A percentile compares a stretch with the other conserved stretches of the same genome.
These are phyloP conservation scores for Climacteris rufus DNA, from an alignment of 2,113 vertebrate genomes.

Conservation along the genomic window DNA sequence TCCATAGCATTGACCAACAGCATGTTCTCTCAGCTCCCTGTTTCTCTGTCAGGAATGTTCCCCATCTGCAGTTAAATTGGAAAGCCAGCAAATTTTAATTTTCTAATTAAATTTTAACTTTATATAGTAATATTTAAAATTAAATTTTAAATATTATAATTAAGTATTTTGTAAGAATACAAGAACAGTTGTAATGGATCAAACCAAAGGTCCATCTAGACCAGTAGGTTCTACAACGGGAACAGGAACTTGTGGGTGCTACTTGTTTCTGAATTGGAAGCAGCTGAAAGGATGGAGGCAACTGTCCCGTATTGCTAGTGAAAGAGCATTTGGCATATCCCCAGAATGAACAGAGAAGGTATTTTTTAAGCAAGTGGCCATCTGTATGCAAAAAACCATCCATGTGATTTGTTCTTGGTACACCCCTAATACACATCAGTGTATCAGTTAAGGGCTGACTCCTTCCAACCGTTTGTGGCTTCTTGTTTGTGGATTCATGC, in stretches of 20 bases:
- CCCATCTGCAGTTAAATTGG: background rate
- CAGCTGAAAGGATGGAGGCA: background rate
- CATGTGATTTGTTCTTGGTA: background rate
- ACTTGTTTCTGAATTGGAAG: background rate
- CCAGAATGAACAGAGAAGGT: background rate
- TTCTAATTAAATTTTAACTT: background rate
- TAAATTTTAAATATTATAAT: background rate
- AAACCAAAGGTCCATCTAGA: background rate
- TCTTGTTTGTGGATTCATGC: slow-evolving; percentile 48
- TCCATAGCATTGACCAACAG: background rate
- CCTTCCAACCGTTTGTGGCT: background rate
- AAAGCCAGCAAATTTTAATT: background rate
- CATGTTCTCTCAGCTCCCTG: background rate
- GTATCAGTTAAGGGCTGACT: background rate
- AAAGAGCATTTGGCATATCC: background rate
- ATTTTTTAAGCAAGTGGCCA: background rate
- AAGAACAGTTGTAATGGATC: background rate
- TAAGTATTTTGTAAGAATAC: background rate
- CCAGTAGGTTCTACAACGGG: background rate
- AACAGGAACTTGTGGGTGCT: background rate
- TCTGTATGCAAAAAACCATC: background rate
- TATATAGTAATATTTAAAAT: background rate
- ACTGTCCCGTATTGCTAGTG: background rate
- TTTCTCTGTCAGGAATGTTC: background rate
- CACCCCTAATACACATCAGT: background rate